Base-by-base conservation (phyloP, 2,888 invertebrate species). In the Drosophila neotestacea region DNA sequence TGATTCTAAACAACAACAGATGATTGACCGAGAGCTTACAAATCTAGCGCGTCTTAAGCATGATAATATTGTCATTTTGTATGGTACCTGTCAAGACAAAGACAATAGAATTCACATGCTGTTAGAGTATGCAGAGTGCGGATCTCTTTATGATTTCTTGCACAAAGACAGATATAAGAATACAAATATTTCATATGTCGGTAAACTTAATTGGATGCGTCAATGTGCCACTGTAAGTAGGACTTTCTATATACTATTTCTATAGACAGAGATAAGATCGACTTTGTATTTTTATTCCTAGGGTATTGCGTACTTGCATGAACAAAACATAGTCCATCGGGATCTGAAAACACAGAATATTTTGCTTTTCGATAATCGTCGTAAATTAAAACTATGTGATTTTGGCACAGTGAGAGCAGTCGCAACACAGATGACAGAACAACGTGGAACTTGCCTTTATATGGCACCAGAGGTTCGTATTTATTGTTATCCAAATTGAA, bases 261-360 rank as follows among this genome's bases (percentile, higher is more conserved):
- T 27, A 38, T 22, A 22, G 22, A 22, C 1, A 22, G 22, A 22
- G 22, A 22, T 22, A 22, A 22, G 2, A 22, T 10, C 5, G 0
- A 6, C 0, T 2, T 22, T 4, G 0, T 22, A 4, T 32, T 30
- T 2, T 16, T 7, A 7, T 36, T 34, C 46, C 2, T 4, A 66
- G 65, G 65, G 47, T 1, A 11, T 60, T 27, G 34, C 4, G 7
- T 54, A 60, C n/a, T 60, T 66, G n/a, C 60, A 66, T 41, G 34
- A 28, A 0, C 9, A 41, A 9, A 48, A 60, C 3, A 22, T 54
- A 2, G 0, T 48, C 1, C 65, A 66, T 30, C 60, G 66, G 0
- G 66, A 66, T 60, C 11, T 66, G 2, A 66, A 60, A 41, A n/a
- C 66, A 4, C 6, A 34, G 6, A 66, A 66, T n/a, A 6, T 66